These are phyloP conservation scores for Volucella zonaria DNA, from an alignment of 2,888 invertebrate genomes.

Conservation along the genomic window DNA sequence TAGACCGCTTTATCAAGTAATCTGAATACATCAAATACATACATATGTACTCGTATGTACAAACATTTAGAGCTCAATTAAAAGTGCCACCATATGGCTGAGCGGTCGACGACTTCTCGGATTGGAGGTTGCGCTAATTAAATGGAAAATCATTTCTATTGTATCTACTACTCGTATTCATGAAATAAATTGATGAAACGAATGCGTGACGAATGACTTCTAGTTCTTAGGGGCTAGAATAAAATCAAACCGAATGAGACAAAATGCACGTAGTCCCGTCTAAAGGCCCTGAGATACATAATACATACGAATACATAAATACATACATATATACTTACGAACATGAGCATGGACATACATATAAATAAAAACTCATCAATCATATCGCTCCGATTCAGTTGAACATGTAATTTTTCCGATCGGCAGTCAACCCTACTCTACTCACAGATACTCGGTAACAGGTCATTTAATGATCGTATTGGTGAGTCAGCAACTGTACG, in stretches of 20 bases:
- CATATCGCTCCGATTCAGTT: not conserved
- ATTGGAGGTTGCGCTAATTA: conserved; percentile 66
- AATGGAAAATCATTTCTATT: conserved; percentile 31
- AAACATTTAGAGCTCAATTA: conserved; percentile 25
- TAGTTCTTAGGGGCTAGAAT: not conserved
- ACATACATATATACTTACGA: no score
- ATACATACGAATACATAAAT: no score
- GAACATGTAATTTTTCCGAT: conserved; percentile 2
- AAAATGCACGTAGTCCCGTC: conserved; percentile 58
- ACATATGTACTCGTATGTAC: not conserved
- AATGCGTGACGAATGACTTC: conserved; percentile 37
- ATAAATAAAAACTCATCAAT: conserved; percentile 12
- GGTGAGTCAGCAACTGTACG: not conserved
- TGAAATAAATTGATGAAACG: conserved; percentile 25
- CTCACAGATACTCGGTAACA: not conserved
- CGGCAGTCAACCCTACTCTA: conserved; percentile 4
- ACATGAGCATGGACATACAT: no score
- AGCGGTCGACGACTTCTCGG: conserved; percentile 63
- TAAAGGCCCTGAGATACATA: conserved; percentile 5
- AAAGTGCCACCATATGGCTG: not conserved
- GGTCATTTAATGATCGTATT: conserved; percentile 25
- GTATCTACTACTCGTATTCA: conserved; percentile 2
- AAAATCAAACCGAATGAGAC: conserved; percentile 29
- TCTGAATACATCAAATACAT: not conserved
- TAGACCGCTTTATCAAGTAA: conserved; percentile 32